Conservation (phyloP, 2,888 invertebrate genomes). For the Hirtodrosophila cameraria region DNA sequence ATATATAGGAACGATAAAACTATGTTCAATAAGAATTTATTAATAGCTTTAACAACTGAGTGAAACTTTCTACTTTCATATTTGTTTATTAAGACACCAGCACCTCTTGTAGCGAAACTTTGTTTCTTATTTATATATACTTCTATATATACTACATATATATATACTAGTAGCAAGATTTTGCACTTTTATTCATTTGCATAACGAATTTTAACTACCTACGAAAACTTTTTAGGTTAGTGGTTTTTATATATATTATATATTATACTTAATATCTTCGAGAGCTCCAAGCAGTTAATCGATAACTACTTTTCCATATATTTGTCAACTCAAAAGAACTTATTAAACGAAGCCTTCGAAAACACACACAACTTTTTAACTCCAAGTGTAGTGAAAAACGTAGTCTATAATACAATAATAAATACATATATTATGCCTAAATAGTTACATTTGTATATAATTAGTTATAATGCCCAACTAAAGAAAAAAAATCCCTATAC, state of each 20-base stretch:
- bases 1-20: conserved; percentile 49
- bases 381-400: conserved; percentile 68
- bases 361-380: conserved; percentile 66
- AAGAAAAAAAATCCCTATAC: conserved; percentile 16
- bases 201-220: conserved; percentile 69
- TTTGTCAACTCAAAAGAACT: conserved; percentile 81
- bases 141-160: conserved; percentile 14
- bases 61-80: conserved; percentile 80
- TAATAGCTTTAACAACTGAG: conserved; percentile 78
- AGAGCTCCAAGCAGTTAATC: conserved; percentile 49
- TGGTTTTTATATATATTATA: conserved; percentile 47
- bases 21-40: conserved; percentile 76
- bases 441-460: conserved; percentile 52
- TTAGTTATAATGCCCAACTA: conserved; percentile 33
- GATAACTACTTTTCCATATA: conserved; percentile 67
- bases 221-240: conserved; percentile 42
- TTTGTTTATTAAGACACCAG: conserved; percentile 66
- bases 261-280: conserved; percentile 35
- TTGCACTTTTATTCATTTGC: conserved; percentile 71
- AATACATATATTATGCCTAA: conserved; percentile 28
- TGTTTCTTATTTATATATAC: conserved; percentile 49
- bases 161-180: conserved; percentile 54
- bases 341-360: conserved; percentile 80
- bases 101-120: conserved; percentile 69
- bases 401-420: conserved; percentile 51